Base-by-base conservation (phyloP, 2,888 invertebrate species). In the Crioceris asparagi region DNA sequence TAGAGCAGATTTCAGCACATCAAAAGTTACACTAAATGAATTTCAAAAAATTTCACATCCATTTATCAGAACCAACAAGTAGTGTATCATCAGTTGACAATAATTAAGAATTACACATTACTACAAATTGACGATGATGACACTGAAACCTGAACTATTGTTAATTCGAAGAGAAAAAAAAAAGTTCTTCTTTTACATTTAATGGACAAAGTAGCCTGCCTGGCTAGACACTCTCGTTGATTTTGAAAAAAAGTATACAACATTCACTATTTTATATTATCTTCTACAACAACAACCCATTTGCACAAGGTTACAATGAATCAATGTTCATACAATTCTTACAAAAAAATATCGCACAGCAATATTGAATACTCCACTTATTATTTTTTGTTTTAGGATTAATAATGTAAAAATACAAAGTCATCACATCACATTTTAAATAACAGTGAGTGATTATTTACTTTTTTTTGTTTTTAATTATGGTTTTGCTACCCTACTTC, bases 221-320 rank as follows among this genome's bases (percentile, higher is more conserved):
- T 48, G n/a, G n/a, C n/a, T n/a, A n/a, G n/a, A 44, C 45, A 40
- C 38, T 43, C 45, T 52, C 52, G 52, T 49, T 52, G 52, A 50
- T 50, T 50, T 48, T 59, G 56, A 57, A 58, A 49, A 43, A 36
- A 41, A 57, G 56, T 56, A 59, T 53, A 57, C 56, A 55, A 60
- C 60, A 61, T 57, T 56, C 52, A 59, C 56, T 59, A 60, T 49
- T n/a, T n/a, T n/a, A n/a, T n/a, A n/a, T n/a, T n/a, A n/a, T n/a
- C n/a, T n/a, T 40, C 57, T 59, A 60, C 53, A 42, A 55, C 47
- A 44, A 45, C 40, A 56, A 58, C 54, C 49, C 48, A 42, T 38
- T 42, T n/a, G n/a, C 40, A 46, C 15, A 14, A 44, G 39, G 46
- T 45, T 47, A 44, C 42, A 49, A 35, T 44, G 41, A 46, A 15